Base-by-base conservation (phyloP, 2,113 vertebrate genomes). In the Hydropotes inermis region DNA sequence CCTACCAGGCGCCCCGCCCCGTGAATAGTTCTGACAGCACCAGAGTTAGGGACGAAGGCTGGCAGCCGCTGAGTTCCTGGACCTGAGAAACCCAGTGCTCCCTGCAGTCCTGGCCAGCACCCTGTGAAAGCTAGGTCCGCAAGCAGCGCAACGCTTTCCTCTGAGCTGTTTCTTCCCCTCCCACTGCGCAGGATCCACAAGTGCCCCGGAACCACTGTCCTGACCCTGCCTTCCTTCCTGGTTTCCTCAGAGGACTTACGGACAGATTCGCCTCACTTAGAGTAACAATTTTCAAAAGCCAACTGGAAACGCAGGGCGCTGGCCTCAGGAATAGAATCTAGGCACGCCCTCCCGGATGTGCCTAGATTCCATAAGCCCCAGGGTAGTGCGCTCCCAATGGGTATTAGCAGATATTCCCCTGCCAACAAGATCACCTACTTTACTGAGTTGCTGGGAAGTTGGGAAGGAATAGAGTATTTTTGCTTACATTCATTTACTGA, bases 331-430 rank as follows among this genome's bases (percentile, higher is more conserved):
- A 25, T 30, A 30, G 47, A 50, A 61, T 47, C 33, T 36, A 16
- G 13, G 27, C 45, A 57, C 57, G 50, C 14, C 36, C 0, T 1
- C 4, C 1, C 7, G 1, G 4, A 23, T 67, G 87, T 3, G 6
- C n/a, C n/a, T n/a, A n/a, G 17, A 61, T 25, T 61, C 16, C 54
- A 47, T 8, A 28, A 50, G 55, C 36, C 61, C 47, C 76, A 5
- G 43, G 7, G 2, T 4, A 1, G 60, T 33, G 33, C 3, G 3
- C 47, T 64, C 33, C 28, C 79, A 86, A 30, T 58, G 45, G 25
- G 57, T 50, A 7, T 43, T 17, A 3, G 28, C 1, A 2, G 81
- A 11, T 33, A 58, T 61, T 28, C 27, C 39, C 19, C 1, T 52
- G 70, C 13, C 16, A 39, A 54, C 3, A 67, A 16, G 19, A 54